These are phyloP conservation scores for Salvelinus fontinalis DNA, from an alignment of 2,113 vertebrate genomes.

Conservation along the genomic window DNA sequence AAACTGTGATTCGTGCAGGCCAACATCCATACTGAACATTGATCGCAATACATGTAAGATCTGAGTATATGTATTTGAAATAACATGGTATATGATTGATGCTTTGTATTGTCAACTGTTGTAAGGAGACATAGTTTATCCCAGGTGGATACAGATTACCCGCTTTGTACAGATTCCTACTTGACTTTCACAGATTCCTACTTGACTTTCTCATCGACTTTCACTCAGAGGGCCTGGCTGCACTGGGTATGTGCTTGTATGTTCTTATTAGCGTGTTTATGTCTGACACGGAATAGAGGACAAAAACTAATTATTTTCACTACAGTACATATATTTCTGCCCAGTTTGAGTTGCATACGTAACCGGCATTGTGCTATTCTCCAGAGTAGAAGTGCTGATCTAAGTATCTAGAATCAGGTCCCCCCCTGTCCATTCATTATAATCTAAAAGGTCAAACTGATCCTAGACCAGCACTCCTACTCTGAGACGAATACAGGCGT, in stretches of 20 bases:
- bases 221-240: not conserved
- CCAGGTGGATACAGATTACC: not conserved
- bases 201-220: not conserved
- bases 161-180: not conserved
- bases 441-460: too few species aligned
- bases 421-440: too few species aligned
- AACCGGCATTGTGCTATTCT: too few species aligned
- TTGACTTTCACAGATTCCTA: too few species aligned
- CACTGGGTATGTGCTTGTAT: not conserved
- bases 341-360: not conserved
- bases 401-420: too few species aligned
- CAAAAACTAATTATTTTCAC: not conserved
- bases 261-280: constrained; percentile 23
- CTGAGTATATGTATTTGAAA: not conserved
- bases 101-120: not conserved
- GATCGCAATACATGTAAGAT: too few species aligned
- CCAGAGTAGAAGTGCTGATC: too few species aligned
- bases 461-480: not conserved
- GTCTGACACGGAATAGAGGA: constrained; percentile 11
- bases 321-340: not conserved
- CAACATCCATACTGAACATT: too few species aligned
- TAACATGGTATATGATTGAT: not conserved
- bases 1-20: too few species aligned
- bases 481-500: not conserved
- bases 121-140: not conserved